Conservation (phyloP, 2,797 vertebrate genomes). For the Crocidura indochinensis region DNA sequence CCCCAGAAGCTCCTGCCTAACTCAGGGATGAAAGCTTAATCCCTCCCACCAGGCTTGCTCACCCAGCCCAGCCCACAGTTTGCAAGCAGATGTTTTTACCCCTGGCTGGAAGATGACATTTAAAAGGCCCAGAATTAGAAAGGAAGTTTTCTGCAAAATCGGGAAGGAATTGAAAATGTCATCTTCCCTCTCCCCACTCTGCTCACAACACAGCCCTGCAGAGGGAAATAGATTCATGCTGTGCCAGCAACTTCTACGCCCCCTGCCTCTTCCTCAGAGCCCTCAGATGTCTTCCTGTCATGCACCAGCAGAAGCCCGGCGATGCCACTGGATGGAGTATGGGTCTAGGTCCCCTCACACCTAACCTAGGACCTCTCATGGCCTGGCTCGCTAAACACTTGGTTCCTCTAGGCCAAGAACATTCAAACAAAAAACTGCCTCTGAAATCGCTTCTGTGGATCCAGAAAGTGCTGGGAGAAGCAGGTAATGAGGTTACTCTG, state of each 20-base stretch:
- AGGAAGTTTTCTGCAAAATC: constrained; percentile 4
- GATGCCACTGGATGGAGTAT: not conserved
- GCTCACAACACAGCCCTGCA: not conserved
- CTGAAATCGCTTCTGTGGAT: constrained; percentile 12
- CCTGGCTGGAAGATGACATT: not conserved
- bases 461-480: not conserved
- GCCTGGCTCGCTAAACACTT: not conserved
- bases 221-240: not conserved
- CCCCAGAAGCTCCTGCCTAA: too few species aligned
- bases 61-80: too few species aligned
- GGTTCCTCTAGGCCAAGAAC: not conserved
- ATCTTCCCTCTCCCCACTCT: not conserved
- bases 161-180: constrained; percentile 1
- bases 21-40: too few species aligned
- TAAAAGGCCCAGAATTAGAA: constrained; percentile 5
- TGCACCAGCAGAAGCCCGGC: not conserved
- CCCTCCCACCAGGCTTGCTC: not conserved
- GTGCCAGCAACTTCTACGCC: not conserved
- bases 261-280: not conserved
- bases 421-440: not conserved
- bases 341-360: not conserved
- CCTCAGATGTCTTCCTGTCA: too few species aligned
- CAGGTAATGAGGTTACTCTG: not conserved
- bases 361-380: not conserved
- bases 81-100: not conserved